Evolutionary conservation across 2,888 invertebrate genomes (phyloP).

Genomic region (Theristus sp.): DNA sequence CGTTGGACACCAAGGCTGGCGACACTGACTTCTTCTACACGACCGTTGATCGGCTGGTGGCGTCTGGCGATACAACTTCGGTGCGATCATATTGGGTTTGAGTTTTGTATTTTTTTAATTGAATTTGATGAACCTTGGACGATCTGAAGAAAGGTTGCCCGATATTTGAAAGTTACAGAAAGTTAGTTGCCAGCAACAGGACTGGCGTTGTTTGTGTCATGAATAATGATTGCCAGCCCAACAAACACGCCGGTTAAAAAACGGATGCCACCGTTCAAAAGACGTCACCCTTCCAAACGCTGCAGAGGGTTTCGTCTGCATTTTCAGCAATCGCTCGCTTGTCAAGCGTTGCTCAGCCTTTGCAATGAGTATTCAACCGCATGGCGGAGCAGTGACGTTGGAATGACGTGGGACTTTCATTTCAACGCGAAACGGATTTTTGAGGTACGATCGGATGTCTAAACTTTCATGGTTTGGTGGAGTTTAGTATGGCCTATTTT

Average conservation of each 20-base stretch:
- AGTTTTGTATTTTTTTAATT: constrained; percentile 4
- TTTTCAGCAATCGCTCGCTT: constrained; percentile 59
- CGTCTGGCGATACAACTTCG: constrained; percentile 46
- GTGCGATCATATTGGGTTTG: constrained; percentile 32
- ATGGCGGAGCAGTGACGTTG: constrained; percentile 63
- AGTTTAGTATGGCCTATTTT: not conserved
- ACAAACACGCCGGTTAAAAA: too few species aligned
- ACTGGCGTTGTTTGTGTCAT: too few species aligned
- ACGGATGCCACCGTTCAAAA: too few species aligned
- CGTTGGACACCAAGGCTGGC: constrained; percentile 45
- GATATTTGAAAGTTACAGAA: too few species aligned
- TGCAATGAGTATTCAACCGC: constrained; percentile 74
- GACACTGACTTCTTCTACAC: constrained; percentile 40
- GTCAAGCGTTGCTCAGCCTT: constrained; percentile 58
- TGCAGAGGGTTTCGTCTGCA: too few species aligned
- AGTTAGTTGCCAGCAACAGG: too few species aligned
- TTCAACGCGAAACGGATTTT: constrained; percentile 62
- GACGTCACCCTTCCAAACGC: too few species aligned
- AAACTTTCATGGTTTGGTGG: too few species aligned
- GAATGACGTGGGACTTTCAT: constrained; percentile 70
- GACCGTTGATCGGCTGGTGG: constrained; percentile 51
- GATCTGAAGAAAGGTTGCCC: too few species aligned
- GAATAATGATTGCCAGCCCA: constrained; percentile 3
- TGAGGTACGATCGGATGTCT: too few species aligned
- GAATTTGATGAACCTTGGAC: too few species aligned